Evolutionary conservation across 2,888 invertebrate species (phyloP), one percentile per base, ranked within the genome.

Genomic region (Rhabditophanes sp.): DNA sequence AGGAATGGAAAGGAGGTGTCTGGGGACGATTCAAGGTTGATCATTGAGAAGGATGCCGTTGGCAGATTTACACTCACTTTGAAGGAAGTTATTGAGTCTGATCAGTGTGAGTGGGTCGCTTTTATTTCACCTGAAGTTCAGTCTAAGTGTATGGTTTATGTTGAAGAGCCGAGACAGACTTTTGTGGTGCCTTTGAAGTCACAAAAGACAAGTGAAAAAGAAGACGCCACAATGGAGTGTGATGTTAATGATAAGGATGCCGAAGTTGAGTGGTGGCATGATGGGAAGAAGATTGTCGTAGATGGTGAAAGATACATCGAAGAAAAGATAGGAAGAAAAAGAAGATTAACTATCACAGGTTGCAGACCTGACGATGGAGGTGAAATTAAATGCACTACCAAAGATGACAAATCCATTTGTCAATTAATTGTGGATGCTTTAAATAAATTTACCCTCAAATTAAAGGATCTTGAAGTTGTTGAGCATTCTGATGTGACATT

Each of bases 231-330:
- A 1, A 72, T 99, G 40, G 76, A 84, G 39, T 93, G 93, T 66
- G 93, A 96, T 68, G 75, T 96, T 41, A 90, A 93, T 60, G 96
- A 96, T 68, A 83, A 80, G 28, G 78, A 78, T 51, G 93, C 93
- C 44, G 83, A 85, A 43, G 57, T 66, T 15, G 60, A 67, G 25
- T 65, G 65, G 64, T 65, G 48, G 49, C 65, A 63, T 42, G 61
- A 65, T 40, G 65, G 61, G 34, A 39, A 39, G 14, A 51, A 54
- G 40, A 53, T 65, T 37, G 44, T 48, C 25, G 48, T 64, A 21
- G 64, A 64, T 38, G 54, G 53, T 22, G 46, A 20, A n/a, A 35
- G 42, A 20, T 54, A 39, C 33, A 56, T 49, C 17, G 41, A 39
- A 17, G 48, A 80, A 37, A 81, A 80, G 64, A 87, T 90, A 48